Evolutionary conservation across 1,140 invertebrate species (phyloP).

Genomic region (Anoplolepis gracilipes): DNA sequence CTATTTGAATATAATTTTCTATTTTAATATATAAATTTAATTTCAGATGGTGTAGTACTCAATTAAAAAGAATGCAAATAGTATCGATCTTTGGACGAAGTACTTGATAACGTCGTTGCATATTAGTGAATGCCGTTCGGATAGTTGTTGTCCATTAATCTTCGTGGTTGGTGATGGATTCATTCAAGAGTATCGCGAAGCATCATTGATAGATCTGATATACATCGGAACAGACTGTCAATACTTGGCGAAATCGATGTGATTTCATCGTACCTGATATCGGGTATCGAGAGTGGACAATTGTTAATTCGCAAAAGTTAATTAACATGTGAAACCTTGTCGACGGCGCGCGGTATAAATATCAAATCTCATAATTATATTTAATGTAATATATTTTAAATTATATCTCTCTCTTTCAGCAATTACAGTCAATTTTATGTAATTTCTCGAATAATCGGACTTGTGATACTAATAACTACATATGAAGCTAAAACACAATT

Average conservation of each 20-base stretch:
- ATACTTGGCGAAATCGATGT: background rate
- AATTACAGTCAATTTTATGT: background rate
- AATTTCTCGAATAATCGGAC: background rate
- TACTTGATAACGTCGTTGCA: background rate
- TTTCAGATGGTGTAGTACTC: too few species aligned
- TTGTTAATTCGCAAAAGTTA: constrained; percentile 3
- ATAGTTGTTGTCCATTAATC: constrained; percentile 26
- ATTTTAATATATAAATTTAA: background rate
- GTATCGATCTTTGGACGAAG: constrained; percentile 19
- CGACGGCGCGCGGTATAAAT: background rate
- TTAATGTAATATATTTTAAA: background rate
- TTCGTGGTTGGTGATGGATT: constrained; percentile 35
- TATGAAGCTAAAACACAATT: background rate
- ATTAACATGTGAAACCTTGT: background rate
- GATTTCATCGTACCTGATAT: background rate
- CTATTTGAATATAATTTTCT: background rate
- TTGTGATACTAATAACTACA: background rate
- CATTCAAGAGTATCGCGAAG: constrained; percentile 34
- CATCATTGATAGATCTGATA: constrained; percentile 27
- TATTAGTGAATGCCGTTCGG: background rate
- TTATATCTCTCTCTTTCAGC: background rate
- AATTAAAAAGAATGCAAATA: background rate
- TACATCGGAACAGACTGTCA: background rate
- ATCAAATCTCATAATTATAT: background rate
- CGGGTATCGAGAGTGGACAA: background rate